Base-by-base conservation (phyloP, 35 echinoderm and acorn worm genomes). In the Ptychodera flava region DNA sequence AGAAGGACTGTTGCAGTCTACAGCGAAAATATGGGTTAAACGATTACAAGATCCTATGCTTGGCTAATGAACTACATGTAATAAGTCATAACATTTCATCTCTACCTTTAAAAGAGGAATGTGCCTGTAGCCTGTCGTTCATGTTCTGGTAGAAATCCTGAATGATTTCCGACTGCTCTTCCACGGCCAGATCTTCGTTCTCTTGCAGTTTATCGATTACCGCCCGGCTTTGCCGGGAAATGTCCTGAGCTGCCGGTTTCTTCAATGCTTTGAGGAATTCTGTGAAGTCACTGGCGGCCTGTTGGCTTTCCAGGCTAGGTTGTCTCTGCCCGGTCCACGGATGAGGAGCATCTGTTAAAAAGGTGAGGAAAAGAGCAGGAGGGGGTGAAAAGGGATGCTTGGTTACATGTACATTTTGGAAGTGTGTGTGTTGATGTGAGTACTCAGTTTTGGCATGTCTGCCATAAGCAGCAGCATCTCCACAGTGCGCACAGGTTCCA, bases 81-180 rank as follows among this genome's bases (percentile, higher is more conserved):
- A n/a, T n/a, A n/a, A n/a, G n/a, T n/a, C n/a, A n/a, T n/a, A n/a
- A n/a, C n/a, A n/a, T n/a, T n/a, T n/a, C n/a, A n/a, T n/a, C n/a
- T n/a, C 33, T 86, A 86, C 93, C 90, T 91, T 91, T 94, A 32
- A 94, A 94, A 16, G 86, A 82, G 31, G 83, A 82, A 36, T 88
- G 86, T 29, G 77, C 92, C 33, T 83, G 85, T 34, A 98, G 90
- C 32, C 91, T 87, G 28, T 98, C 95, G 0, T 31, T 80, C 31
- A 94, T 90, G 81, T 88, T 86, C 16, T 86, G 85, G 29, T 98
- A 98, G 82, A 98, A 98, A 79, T 98, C 95, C 77, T 98, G 95
- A 28, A 98, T 90, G 85, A 94, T 78, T 86, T 91, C 95, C 0
- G 93, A 91, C 27, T 92, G 92, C 79, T 98, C 92, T 35, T 98